Conservation (phyloP, 2,888 invertebrate species). For the Aphodius sticticus region DNA sequence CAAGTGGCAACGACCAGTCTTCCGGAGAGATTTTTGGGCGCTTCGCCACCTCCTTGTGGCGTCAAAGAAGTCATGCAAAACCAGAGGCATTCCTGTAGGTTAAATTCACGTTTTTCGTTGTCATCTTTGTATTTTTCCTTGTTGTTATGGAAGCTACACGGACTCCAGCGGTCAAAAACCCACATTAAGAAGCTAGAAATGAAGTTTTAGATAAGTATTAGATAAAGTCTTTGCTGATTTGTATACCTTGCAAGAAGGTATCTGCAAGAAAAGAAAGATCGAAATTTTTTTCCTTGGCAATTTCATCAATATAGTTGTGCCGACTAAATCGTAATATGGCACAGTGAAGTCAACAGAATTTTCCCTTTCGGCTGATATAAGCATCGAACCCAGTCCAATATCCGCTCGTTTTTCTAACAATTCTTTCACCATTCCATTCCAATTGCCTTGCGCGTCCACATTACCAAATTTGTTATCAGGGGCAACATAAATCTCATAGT, state of each 20-base stretch:
- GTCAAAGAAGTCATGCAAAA: too few species aligned
- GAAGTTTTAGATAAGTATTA: conserved; percentile 45
- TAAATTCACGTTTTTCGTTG: conserved; percentile 93
- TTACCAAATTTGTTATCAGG: too few species aligned
- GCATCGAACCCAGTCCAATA: conserved; percentile 91
- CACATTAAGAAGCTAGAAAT: conserved; percentile 83
- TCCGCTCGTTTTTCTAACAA: conserved; percentile 86
- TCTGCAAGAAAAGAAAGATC: conserved; percentile 89
- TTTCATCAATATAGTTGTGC: conserved; percentile 94
- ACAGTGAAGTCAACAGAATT: too few species aligned
- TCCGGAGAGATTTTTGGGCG: too few species aligned
- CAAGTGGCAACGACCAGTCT: too few species aligned
- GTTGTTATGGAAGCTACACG: conserved; percentile 96
- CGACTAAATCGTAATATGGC: too few species aligned
- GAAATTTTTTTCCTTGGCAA: conserved; percentile 89
- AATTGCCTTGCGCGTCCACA: conserved; percentile 82
- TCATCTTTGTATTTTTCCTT: conserved; percentile 91
- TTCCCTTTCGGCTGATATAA: conserved; percentile 99
- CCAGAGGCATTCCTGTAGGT: conserved; percentile 93
- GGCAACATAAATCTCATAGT: too few species aligned
- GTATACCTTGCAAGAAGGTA: conserved; percentile 91
- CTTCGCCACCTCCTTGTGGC: too few species aligned
- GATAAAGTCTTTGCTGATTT: too few species aligned
- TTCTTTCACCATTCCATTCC: conserved; percentile 67
- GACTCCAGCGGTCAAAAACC: conserved; percentile 96